phyloP scores from a whole-genome alignment of 2,888 invertebrate species.

The Andrena bucephala region DNA sequence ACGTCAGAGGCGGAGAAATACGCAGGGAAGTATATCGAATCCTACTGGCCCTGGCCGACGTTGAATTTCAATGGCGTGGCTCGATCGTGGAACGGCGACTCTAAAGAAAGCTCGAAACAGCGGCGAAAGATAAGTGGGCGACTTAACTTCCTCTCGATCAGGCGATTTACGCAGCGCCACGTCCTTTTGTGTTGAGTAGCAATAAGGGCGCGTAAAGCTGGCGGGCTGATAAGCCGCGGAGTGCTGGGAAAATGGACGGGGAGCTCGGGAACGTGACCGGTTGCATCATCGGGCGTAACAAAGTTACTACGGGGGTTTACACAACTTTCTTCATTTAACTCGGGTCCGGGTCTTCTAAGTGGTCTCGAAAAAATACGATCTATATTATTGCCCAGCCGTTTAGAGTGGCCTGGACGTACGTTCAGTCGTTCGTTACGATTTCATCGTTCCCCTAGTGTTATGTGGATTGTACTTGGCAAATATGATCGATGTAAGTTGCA shows the following conservation, averaged over 20 bases:
- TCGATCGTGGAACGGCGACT: constrained; percentile 1
- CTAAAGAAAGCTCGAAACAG: constrained; percentile 35
- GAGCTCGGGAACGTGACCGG: constrained; percentile 63
- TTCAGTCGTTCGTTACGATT: background rate
- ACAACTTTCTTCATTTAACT: constrained; percentile 67
- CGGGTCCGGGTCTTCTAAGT: background rate
- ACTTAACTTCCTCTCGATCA: constrained; percentile 56
- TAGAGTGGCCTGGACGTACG: background rate
- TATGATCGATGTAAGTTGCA: background rate
- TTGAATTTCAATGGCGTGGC: constrained; percentile 55
- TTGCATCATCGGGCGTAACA: constrained; percentile 42
- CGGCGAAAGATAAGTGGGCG: constrained; percentile 55
- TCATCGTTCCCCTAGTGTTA: background rate
- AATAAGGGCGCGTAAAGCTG: constrained; percentile 60
- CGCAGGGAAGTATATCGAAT: constrained; percentile 49
- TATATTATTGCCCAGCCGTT: constrained; percentile 14
- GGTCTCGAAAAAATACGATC: constrained; percentile 3
- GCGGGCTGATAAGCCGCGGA: constrained; percentile 61
- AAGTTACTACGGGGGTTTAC: constrained; percentile 36
- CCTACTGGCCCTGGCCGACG: constrained; percentile 40
- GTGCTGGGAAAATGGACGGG: constrained; percentile 29
- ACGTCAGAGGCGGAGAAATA: constrained; percentile 13
- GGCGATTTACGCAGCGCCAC: constrained; percentile 64
- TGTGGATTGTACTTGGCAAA: too few relatives aligned
- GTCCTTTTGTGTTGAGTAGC: constrained; percentile 39